Base-by-base conservation (phyloP, 2,797 vertebrate genomes). In the Danio tinwini region DNA sequence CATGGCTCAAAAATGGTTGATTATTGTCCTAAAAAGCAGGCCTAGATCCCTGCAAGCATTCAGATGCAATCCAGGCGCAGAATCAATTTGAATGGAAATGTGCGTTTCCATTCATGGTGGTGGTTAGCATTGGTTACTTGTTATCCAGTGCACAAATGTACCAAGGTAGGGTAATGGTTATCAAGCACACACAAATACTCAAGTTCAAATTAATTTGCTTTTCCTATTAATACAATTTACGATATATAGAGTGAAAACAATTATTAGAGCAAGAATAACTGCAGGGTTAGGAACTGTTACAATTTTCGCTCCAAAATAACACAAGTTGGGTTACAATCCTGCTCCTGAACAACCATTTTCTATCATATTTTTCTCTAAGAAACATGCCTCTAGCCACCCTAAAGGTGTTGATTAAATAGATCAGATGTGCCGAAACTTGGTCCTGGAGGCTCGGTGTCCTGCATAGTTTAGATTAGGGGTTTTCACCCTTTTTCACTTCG, bases 11-110 rank as follows among this genome's bases (percentile, higher is more conserved):
- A 47, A 45, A 74, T 37, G 0, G 10, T n/a, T 61, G 42, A 67
- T 68, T 56, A 73, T 11, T 78, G 29, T 72, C 45, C 73, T 45
- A 47, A 29, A 40, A 47, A 67, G 21, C 65, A 76, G 50, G n/a
- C 29, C 29, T 29, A 29, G n/a, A 63, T 42, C 53, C 39, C 55
- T 21, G 17, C 9, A 39, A 59, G 53, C 52, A 55, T 50, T 40
- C 16, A 68, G 8, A 17, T 19, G 12, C 50, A 37, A 10, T 80
- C 76, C 12, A 62, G 62, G 7, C n/a, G 58, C 71, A 83, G 39
- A 16, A 19, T 42, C 9, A 8, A 49, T 76, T 71, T 71, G 40
- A 21, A 68, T n/a, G 14, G 12, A 74, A 37, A 49, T 9, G 5
- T 58, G 6, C 37, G 1, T 16, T 62, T 7, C 56, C 29, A 74